phyloP scores from a whole-genome alignment of 2,888 invertebrate species.

The Colletes collaris region DNA sequence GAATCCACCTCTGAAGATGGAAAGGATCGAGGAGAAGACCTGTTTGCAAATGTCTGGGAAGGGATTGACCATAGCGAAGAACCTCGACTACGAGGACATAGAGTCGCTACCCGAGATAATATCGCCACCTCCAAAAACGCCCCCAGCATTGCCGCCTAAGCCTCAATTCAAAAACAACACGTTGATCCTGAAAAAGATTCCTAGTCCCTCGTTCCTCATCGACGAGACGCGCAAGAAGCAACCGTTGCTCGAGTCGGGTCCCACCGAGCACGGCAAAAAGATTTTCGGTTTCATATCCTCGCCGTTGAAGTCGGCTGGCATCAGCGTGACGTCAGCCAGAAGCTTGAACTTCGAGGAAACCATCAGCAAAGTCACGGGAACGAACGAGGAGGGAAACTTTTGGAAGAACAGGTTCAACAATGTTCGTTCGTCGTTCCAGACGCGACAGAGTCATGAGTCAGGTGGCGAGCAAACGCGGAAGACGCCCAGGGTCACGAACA shows the following conservation, averaged over 20 bases:
- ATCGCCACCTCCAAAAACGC: constrained; percentile 83
- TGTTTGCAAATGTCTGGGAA: constrained; percentile 80
- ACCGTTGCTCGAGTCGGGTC: constrained; percentile 42
- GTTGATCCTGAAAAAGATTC: constrained; percentile 80
- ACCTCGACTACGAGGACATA: constrained; percentile 81
- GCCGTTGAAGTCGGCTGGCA: constrained; percentile 59
- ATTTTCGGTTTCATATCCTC: constrained; percentile 64
- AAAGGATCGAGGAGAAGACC: constrained; percentile 79
- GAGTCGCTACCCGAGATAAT: constrained; percentile 79
- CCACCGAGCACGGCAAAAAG: constrained; percentile 63
- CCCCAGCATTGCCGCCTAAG: constrained; percentile 90
- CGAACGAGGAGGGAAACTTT: constrained; percentile 59
- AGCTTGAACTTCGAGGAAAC: constrained; percentile 76
- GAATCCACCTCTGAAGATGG: constrained; percentile 74
- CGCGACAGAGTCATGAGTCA: constrained; percentile 58
- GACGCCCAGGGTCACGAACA: constrained; percentile 76
- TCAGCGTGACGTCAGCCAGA: constrained; percentile 59
- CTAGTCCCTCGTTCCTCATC: constrained; percentile 82
- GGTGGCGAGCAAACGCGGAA: constrained; percentile 48
- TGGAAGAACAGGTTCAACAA: constrained; percentile 75
- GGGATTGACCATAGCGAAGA: constrained; percentile 80
- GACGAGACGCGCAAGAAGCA: constrained; percentile 78
- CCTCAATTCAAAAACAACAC: constrained; percentile 83
- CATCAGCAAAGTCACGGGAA: constrained; percentile 50
- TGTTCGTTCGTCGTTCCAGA: constrained; percentile 73